Conservation (phyloP, 2,113 vertebrate genomes). For the Zosterops borbonicus region DNA sequence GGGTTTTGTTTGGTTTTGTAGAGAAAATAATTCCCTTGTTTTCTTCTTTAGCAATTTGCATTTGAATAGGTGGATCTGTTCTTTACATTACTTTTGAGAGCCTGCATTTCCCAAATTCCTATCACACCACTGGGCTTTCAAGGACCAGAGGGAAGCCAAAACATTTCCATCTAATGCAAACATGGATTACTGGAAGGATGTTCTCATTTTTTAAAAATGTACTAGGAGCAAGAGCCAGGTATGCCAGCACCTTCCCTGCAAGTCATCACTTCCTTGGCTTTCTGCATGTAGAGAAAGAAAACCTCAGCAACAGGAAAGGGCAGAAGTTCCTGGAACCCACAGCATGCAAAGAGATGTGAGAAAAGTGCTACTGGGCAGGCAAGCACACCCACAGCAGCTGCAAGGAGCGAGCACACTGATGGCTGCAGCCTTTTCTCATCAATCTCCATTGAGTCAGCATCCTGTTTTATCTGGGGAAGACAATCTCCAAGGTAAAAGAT, state of each 20-base stretch:
- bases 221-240: conserved; percentile 38
- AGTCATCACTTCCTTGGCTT: background rate
- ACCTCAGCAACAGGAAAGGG: background rate
- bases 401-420: background rate
- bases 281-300: background rate
- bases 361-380: background rate
- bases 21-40: conserved; percentile 11
- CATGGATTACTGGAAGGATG: conserved; percentile 61
- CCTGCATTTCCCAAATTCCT: conserved; percentile 64
- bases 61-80: conserved; percentile 52
- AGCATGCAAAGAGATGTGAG: background rate
- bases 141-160: conserved; percentile 61
- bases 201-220: conserved; percentile 67
- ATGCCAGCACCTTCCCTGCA: conserved; percentile 49
- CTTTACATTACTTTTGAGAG: conserved; percentile 61
- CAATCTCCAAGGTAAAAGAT: background rate
- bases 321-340: background rate
- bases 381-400: background rate
- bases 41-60: conserved; percentile 45
- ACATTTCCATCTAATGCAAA: conserved; percentile 60
- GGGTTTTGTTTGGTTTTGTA: background rate
- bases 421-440: background rate
- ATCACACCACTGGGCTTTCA: conserved; percentile 55
- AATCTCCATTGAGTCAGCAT: background rate
- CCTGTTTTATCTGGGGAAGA: background rate